Evolutionary conservation across 2,888 invertebrate species (phyloP).

Genomic region (Pyralis farinalis): DNA sequence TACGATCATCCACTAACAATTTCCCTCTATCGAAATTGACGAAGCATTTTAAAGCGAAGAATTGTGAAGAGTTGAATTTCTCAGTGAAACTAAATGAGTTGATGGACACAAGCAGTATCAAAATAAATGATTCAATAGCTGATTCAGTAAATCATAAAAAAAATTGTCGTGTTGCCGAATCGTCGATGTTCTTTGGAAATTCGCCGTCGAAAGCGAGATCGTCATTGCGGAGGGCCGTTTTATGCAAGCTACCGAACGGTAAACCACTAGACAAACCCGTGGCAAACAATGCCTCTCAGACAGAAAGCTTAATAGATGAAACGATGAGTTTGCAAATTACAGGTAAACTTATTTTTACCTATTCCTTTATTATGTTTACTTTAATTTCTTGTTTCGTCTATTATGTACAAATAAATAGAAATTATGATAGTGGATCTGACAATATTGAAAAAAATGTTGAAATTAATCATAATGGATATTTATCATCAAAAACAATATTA

Average conservation of each 20-base stretch:
- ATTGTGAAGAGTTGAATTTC: constrained; percentile 53
- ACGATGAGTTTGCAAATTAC: constrained; percentile 62
- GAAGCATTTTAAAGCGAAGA: constrained; percentile 46
- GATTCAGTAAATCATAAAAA: constrained; percentile 23
- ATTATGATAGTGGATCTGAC: too few species aligned
- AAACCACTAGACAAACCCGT: constrained; percentile 19
- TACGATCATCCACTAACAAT: constrained; percentile 47
- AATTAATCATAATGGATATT: too few species aligned
- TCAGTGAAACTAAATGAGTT: constrained; percentile 58
- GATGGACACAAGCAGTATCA: constrained; percentile 35
- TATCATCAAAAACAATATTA: too few species aligned
- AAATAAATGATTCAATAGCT: constrained; percentile 15
- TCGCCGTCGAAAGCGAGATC: constrained; percentile 51
- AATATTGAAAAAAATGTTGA: too few species aligned
- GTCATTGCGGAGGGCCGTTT: constrained; percentile 55
- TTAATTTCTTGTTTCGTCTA: too few species aligned
- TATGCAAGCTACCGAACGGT: constrained; percentile 32
- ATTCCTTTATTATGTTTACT: too few species aligned
- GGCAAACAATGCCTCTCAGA: constrained; percentile 21
- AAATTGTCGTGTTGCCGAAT: constrained; percentile 31
- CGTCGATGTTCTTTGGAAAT: constrained; percentile 23
- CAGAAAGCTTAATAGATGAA: constrained; percentile 46
- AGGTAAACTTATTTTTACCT: too few species aligned
- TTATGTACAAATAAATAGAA: too few species aligned
- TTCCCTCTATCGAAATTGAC: constrained; percentile 49